Evolutionary conservation across 2,113 vertebrate species (phyloP).

Genomic region (Cranoglanis bouderius): DNA sequence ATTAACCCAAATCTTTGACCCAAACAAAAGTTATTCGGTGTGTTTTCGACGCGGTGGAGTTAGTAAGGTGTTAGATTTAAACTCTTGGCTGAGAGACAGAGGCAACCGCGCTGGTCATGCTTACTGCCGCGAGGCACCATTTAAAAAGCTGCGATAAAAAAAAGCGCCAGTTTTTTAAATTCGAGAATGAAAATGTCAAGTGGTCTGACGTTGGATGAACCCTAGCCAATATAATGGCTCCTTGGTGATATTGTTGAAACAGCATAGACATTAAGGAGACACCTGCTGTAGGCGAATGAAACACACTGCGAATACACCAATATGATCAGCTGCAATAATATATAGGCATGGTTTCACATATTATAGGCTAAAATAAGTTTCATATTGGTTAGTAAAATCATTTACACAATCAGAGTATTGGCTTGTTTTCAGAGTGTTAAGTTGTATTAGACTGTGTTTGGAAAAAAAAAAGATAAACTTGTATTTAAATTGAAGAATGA

Average conservation of each 20-base stretch:
- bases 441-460: neutral
- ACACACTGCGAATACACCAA: neutral
- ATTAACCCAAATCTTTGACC: neutral
- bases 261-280: constrained; percentile 25
- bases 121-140: neutral
- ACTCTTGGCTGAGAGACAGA: constrained; percentile 1
- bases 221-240: constrained; percentile 42
- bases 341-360: neutral
- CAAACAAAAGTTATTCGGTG: neutral
- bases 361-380: neutral
- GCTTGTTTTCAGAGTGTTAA: neutral
- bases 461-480: neutral
- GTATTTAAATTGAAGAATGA: neutral
- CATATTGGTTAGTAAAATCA: neutral
- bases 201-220: constrained; percentile 51
- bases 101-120: neutral
- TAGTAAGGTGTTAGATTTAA: neutral
- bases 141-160: constrained; percentile 34
- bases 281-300: constrained; percentile 16
- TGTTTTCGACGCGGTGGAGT: neutral
- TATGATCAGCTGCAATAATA: neutral
- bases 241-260: constrained; percentile 33
- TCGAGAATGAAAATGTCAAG: constrained; percentile 47
- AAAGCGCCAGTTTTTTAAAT: constrained; percentile 54
- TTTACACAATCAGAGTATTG: neutral